A percentile compares a stretch with the other conserved stretches of the same genome.
Evolutionary conservation across 53 echinoderm and acorn worm genomes (phyloP).

Genomic region (Echinometra lucunter): DNA sequence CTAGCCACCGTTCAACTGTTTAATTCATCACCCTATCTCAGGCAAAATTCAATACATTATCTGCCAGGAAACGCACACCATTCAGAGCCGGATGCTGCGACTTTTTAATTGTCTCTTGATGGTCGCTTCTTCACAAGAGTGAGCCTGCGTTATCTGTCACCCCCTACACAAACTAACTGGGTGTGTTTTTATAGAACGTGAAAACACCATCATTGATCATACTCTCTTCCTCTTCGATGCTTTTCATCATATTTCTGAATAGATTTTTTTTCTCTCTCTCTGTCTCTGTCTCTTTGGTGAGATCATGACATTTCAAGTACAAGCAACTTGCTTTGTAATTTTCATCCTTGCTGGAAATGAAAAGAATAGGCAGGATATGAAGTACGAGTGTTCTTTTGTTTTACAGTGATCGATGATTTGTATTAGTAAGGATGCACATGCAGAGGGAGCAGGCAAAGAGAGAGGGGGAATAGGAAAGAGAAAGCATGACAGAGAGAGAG

Average conservation of each 20-base stretch:
- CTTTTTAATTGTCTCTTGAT: slow-evolving; percentile 21
- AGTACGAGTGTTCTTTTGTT: slow-evolving; percentile 49
- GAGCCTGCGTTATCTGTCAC: neutral
- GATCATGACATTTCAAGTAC: slow-evolving; percentile 48
- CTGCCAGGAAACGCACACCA: neutral
- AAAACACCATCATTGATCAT: neutral
- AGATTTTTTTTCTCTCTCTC: neutral
- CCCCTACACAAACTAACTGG: neutral
- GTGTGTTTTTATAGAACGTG: neutral
- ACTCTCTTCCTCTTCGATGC: neutral
- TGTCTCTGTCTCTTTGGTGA: neutral
- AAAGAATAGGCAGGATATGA: slow-evolving; percentile 18
- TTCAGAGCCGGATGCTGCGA: slow-evolving; percentile 34
- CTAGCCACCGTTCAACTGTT: neutral
- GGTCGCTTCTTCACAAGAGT: slow-evolving; percentile 26
- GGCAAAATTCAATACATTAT: slow-evolving; percentile 39
- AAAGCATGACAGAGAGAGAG: neutral
- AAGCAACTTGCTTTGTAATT: neutral
- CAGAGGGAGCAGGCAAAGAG: neutral
- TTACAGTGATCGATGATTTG: slow-evolving; percentile 4
- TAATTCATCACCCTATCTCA: slow-evolving; percentile 30
- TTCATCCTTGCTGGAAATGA: neutral
- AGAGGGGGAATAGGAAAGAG: neutral
- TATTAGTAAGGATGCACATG: neutral
- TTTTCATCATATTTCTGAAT: slow-evolving; percentile 10